These are phyloP conservation scores for Rhaphigaster nebulosa DNA, from an alignment of 2,888 invertebrate species.

Conservation along the genomic window DNA sequence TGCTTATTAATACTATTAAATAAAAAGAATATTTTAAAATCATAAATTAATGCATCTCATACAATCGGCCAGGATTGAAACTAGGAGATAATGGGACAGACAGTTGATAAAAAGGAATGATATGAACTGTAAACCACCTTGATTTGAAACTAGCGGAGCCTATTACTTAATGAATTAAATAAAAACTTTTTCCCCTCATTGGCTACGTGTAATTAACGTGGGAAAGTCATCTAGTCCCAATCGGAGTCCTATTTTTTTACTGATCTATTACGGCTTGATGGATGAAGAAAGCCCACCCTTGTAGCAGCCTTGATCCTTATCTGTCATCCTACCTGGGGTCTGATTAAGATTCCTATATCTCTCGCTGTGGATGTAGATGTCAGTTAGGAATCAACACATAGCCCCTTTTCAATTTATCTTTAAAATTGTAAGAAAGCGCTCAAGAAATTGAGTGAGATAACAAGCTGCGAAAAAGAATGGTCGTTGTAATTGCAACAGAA, in stretches of 20 bases:
- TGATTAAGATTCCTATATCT: constrained; percentile 7
- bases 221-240: constrained; percentile 2
- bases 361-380: not conserved
- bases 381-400: not conserved
- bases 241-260: not conserved
- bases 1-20: too few relatives aligned
- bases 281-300: constrained; percentile 3
- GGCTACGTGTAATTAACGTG: constrained; percentile 19
- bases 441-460: too few relatives aligned
- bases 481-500: not conserved
- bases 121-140: not conserved
- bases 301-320: not conserved
- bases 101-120: not conserved
- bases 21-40: too few relatives aligned
- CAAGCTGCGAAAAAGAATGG: not conserved
- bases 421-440: not conserved
- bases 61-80: not conserved
- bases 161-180: not conserved
- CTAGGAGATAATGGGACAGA: not conserved
- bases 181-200: not conserved
- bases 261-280: not conserved
- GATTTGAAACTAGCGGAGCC: not conserved
- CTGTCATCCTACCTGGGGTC: not conserved
- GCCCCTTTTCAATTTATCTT: not conserved
- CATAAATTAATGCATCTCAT: too few relatives aligned